phyloP scores from a whole-genome alignment of 1,140 invertebrate genomes.

The Elysia chlorotica region DNA sequence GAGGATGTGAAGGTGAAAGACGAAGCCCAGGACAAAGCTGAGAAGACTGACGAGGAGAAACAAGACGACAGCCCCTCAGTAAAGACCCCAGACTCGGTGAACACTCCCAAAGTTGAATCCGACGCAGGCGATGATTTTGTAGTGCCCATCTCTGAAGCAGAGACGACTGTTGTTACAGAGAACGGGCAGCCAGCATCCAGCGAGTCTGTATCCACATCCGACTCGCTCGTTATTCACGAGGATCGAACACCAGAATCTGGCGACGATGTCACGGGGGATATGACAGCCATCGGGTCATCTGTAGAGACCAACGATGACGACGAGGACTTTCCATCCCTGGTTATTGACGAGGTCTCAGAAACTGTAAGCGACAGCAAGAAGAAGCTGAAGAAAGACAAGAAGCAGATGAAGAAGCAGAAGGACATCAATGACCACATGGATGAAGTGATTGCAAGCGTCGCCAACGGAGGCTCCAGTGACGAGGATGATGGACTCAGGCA shows the following conservation, averaged over 20 bases:
- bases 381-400: constrained; percentile 27
- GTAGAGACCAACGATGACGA: constrained; percentile 22
- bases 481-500: neutral
- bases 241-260: neutral
- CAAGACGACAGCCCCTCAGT: neutral
- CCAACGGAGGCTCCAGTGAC: constrained; percentile 7
- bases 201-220: neutral
- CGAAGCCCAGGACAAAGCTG: neutral
- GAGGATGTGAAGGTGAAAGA: constrained; percentile 1
- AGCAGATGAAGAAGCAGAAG: constrained; percentile 16
- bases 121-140: constrained; percentile 10
- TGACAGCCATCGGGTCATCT: constrained; percentile 15
- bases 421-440: constrained; percentile 11
- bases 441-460: constrained; percentile 16
- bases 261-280: neutral
- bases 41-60: constrained; percentile 1
- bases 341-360: constrained; percentile 18
- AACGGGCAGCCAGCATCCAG: neutral
- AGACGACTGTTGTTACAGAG: constrained; percentile 19
- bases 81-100: neutral
- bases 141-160: constrained; percentile 22
- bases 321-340: constrained; percentile 7
- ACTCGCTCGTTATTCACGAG: neutral
- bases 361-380: neutral
- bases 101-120: neutral